phyloP scores from a whole-genome alignment of 2,113 vertebrate genomes.

The Mormyrus iriodes region DNA sequence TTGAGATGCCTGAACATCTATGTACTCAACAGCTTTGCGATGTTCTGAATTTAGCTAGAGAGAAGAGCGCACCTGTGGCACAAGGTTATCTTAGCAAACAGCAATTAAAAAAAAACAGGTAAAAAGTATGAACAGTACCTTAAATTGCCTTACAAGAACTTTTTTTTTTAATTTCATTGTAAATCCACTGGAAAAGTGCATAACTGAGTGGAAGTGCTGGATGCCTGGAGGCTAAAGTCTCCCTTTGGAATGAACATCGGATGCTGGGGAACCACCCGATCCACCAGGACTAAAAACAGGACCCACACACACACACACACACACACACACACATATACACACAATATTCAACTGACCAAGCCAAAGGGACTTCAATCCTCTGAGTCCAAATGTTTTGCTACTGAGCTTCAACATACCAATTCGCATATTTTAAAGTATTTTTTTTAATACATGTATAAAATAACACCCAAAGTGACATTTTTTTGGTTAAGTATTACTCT shows the following conservation, averaged over 20 bases:
- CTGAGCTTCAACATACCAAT: background rate
- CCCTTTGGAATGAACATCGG: background rate
- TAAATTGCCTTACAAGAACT: background rate
- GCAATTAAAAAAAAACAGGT: background rate
- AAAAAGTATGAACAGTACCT: constrained; percentile 5
- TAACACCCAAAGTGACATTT: background rate
- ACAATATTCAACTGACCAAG: background rate
- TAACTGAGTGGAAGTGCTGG: background rate
- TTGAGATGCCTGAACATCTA: background rate
- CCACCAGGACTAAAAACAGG: background rate
- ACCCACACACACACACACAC: too few relatives aligned
- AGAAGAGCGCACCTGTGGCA: background rate
- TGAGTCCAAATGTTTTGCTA: background rate
- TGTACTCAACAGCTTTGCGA: background rate
- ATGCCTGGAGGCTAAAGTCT: background rate
- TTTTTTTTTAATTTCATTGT: background rate
- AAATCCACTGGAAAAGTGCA: constrained; percentile 10
- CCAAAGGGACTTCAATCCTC: background rate
- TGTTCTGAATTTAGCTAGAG: background rate
- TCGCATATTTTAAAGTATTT: background rate
- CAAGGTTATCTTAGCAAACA: background rate
- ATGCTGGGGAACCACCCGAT: background rate
- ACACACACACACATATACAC: too few relatives aligned
- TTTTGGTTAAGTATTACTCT: constrained; percentile 8
- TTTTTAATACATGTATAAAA: background rate